phyloP scores from a whole-genome alignment of 2,797 vertebrate genomes.

The Chaetophractus vellerosus region DNA sequence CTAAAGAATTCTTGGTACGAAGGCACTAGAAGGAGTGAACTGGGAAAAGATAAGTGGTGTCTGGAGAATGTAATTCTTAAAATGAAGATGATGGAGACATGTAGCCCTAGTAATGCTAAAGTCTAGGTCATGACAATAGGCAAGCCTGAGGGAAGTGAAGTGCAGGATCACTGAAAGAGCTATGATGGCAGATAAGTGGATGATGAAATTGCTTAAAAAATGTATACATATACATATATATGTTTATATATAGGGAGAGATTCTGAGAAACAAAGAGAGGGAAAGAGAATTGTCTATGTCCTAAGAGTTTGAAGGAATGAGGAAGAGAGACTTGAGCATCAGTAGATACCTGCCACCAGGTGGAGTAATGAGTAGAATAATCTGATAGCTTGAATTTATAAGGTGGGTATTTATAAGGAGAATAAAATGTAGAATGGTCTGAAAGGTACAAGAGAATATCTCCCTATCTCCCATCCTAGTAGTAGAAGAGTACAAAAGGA shows the following conservation, averaged over 20 bases:
- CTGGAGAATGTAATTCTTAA: background rate
- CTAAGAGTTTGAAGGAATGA: background rate
- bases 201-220: background rate
- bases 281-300: background rate
- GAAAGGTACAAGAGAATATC: background rate
- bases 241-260: background rate
- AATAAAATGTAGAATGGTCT: background rate
- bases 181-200: background rate
- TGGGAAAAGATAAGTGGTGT: background rate
- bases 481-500: background rate
- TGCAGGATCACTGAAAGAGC: background rate
- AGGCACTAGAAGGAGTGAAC: background rate
- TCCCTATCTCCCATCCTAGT: background rate
- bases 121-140: background rate
- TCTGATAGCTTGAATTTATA: background rate
- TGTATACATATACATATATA: too few relatives aligned
- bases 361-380: background rate
- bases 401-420: background rate
- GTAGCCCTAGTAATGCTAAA: background rate
- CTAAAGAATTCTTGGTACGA: background rate
- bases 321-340: background rate
- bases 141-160: background rate
- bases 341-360: background rate
- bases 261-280: too few relatives aligned
- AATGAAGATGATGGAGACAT: background rate